Base-by-base conservation (phyloP, 2,797 vertebrate genomes). In the Gadopsis marmoratus region DNA sequence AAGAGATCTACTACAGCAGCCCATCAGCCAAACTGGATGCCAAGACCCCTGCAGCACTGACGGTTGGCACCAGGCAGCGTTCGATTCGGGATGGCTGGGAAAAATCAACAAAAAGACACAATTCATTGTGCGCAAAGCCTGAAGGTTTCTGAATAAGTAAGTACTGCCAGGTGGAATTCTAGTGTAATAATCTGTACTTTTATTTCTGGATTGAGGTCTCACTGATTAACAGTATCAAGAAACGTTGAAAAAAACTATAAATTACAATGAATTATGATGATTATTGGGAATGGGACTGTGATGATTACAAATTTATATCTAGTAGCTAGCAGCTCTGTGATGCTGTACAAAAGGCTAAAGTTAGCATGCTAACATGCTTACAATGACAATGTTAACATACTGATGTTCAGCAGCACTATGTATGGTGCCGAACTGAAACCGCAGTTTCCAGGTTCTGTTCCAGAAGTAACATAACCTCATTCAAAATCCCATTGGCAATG, bases 41-140 rank as follows among this genome's bases (percentile, higher is more conserved):
- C 85, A 86, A 79, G 47, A 68, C 54, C 84, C 81, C 86, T 78
- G 76, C 61, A 84, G 88, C 81, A 74, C 19, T 54, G 70, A 66
- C 35, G n/a, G 71, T 43, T 86, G 81, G 81, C 89, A 87, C 69
- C 55, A 31, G 2, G 35, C 81, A 65, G 29, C 6, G 2, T 54
- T 54, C 23, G 29, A 73, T 79, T 84, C 69, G 74, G 83, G 65
- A 73, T 26, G 45, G 54, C 77, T 41, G 61, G 31, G 51, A 76
- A 68, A 68, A 53, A 79, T 33, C 26, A 72, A 70, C 74, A 76
- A n/a, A 48, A 37, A 53, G 48, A 72, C 55, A 75, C 39, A 53
- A 17, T 43, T 45, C 5, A 70, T 21, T 5, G 35, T 59, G 55
- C 21, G 23, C 41, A 65, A 29, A 37, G 19, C 37, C 21, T 23